Percentiles rank a stretch among this genome's conserved stretches.
Evolutionary conservation across 2,113 vertebrate species (phyloP).

Genomic region (Rhinoderma darwinii): DNA sequence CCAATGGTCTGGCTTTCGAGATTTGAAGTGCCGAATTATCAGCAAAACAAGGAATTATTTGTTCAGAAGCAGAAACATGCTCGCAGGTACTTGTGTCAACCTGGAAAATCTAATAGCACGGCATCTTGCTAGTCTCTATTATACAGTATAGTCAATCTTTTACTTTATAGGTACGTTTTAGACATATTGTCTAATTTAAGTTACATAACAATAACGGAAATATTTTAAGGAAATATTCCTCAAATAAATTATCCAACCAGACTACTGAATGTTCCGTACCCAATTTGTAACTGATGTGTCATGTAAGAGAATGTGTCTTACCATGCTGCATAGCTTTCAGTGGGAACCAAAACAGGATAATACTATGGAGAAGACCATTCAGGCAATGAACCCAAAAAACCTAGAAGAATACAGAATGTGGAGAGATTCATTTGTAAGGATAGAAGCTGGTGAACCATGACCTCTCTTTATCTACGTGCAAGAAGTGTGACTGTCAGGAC

Average conservation of each 20-base stretch:
- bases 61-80: too few species aligned
- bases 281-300: not conserved
- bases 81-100: too few species aligned
- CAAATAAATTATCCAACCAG: not conserved
- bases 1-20: not conserved
- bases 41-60: not conserved
- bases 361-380: slow-evolving; percentile 99
- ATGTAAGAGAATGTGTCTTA: slow-evolving; percentile 71
- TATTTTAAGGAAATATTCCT: not conserved
- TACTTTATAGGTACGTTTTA: too few species aligned
- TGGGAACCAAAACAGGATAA: slow-evolving; percentile 99
- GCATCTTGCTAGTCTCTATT: too few species aligned
- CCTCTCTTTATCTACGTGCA: slow-evolving; percentile 84
- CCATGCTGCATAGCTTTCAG: slow-evolving; percentile 96
- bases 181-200: too few species aligned
- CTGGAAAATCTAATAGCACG: too few species aligned
- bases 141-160: too few species aligned
- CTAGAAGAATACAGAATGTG: slow-evolving; percentile 85
- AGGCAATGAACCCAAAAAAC: slow-evolving; percentile 99
- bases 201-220: not conserved
- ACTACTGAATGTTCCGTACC: not conserved
- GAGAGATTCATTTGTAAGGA: slow-evolving; percentile 88
- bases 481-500: slow-evolving; percentile 62
- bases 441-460: slow-evolving; percentile 88
- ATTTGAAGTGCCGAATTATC: not conserved